Conservation (phyloP, 2,888 invertebrate species). For the Microplitis deprimator region DNA sequence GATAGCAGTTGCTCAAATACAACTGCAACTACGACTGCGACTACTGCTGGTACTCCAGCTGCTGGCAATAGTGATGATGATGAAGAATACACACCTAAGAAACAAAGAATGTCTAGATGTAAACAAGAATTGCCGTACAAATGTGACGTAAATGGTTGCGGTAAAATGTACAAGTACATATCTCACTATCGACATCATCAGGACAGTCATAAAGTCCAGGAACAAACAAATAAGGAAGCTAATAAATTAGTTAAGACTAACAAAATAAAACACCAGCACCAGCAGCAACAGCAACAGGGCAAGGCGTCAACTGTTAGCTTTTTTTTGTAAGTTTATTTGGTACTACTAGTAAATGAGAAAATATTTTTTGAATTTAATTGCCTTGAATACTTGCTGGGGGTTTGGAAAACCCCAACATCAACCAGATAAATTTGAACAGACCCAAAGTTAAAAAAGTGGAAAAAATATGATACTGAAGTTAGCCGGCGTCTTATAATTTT, state of each 20-base stretch:
- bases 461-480: too few species aligned
- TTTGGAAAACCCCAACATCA: too few species aligned
- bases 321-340: conserved; percentile 62
- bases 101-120: conserved; percentile 68
- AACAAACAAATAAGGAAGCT: conserved; percentile 52
- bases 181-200: conserved; percentile 69
- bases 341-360: background rate
- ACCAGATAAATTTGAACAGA: too few species aligned
- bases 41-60: background rate
- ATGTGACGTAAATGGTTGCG: conserved; percentile 67
- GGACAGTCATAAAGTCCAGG: conserved; percentile 66
- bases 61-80: conserved; percentile 54
- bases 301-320: conserved; percentile 68
- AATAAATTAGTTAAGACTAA: conserved; percentile 41
- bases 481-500: too few species aligned
- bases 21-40: background rate
- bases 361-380: too few species aligned
- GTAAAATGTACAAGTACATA: conserved; percentile 70
- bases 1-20: background rate
- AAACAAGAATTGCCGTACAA: conserved; percentile 69
- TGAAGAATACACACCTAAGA: conserved; percentile 69
- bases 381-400: too few species aligned
- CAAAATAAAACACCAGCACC: background rate
- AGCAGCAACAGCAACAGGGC: conserved; percentile 47
- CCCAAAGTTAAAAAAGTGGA: too few species aligned